Conservation (phyloP, 1,140 invertebrate species). For the Bradysia coprophila region DNA sequence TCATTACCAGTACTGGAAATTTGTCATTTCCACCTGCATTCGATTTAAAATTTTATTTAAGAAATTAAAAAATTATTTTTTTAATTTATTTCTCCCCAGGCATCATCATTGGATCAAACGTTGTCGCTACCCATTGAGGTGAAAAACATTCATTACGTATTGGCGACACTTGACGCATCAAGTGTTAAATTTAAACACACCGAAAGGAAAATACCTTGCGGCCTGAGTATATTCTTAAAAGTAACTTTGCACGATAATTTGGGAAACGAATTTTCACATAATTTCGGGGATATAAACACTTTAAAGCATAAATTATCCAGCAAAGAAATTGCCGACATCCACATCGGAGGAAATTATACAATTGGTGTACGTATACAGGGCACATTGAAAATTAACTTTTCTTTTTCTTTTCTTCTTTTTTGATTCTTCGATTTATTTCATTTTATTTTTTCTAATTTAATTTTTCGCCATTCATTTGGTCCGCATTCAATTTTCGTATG, state of each 20-base stretch:
- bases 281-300: slow-evolving; percentile 18
- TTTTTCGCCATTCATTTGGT: no score
- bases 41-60: no score
- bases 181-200: slow-evolving; percentile 15
- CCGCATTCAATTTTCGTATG: no score
- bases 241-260: slow-evolving; percentile 22
- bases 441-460: slow-evolving; percentile 4
- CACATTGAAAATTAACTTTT: slow-evolving; percentile 11
- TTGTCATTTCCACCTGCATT: no score
- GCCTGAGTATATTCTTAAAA: slow-evolving; percentile 21
- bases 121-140: slow-evolving; percentile 20
- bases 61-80: slow-evolving; percentile 25
- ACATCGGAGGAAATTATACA: slow-evolving; percentile 21
- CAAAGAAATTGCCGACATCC: slow-evolving; percentile 19
- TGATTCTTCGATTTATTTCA: slow-evolving; percentile 9
- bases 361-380: slow-evolving; percentile 14
- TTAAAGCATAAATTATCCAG: slow-evolving; percentile 19
- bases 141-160: slow-evolving; percentile 22
- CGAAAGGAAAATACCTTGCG: slow-evolving; percentile 17
- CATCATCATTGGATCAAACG: slow-evolving; percentile 14
- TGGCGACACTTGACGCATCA: slow-evolving; percentile 14
- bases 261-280: slow-evolving; percentile 24
- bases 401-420: no score
- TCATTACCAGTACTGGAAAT: no score
- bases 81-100: slow-evolving; percentile 6